A percentile compares a stretch with the other conserved stretches of the same genome.
Conservation (phyloP, 2,113 vertebrate genomes). For the Nothobranchius kuhntae region DNA sequence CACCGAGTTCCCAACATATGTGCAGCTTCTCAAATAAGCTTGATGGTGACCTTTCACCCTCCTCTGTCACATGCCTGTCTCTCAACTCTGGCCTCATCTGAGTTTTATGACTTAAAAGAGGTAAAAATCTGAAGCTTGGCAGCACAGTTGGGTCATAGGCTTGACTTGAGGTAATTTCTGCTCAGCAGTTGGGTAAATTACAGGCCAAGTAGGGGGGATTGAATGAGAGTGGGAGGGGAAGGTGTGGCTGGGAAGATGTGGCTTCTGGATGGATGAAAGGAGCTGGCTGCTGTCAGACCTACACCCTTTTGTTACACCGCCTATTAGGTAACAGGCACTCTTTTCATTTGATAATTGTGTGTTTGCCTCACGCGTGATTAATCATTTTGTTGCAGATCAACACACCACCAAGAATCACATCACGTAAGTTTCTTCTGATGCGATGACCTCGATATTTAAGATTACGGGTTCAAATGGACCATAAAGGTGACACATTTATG, state of each 20-base stretch:
- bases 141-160: constrained; percentile 30
- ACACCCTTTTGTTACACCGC: constrained; percentile 49
- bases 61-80: constrained; percentile 35
- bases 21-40: background rate
- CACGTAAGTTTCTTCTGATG: no score
- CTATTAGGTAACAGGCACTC: constrained; percentile 33
- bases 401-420: background rate
- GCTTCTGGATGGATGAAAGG: constrained; percentile 55
- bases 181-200: constrained; percentile 55
- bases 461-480: no score
- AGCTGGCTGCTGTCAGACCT: constrained; percentile 27
- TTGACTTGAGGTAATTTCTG: constrained; percentile 32
- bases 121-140: constrained; percentile 8
- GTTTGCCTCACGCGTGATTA: constrained; percentile 13
- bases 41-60: background rate
- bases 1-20: constrained; percentile 21
- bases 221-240: constrained; percentile 52
- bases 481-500: no score
- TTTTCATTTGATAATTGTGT: constrained; percentile 30
- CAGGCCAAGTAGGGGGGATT: constrained; percentile 36
- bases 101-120: constrained; percentile 15
- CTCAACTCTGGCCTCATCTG: constrained; percentile 24
- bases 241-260: constrained; percentile 62
- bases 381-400: background rate
- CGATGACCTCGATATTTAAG: no score